Conservation (phyloP, 2,797 vertebrate genomes). For the Pangasius mekongensis region DNA sequence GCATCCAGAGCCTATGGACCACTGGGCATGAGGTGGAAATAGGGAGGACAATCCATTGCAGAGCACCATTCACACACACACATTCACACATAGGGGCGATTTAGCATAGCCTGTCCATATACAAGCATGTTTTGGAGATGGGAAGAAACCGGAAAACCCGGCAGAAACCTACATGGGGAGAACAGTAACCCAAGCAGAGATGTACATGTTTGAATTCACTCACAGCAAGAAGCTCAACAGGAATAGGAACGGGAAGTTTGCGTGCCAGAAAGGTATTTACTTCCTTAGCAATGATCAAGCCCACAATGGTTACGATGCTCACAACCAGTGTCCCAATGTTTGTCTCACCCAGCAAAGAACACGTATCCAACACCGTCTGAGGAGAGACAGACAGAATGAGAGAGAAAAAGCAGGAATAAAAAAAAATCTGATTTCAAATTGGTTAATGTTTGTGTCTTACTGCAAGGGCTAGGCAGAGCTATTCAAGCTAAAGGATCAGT, state of each 20-base stretch:
- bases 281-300: conserved; percentile 82
- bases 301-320: conserved; percentile 79
- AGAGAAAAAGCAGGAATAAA: not conserved
- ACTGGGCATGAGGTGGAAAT: not conserved
- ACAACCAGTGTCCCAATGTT: conserved; percentile 84
- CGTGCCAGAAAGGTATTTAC: conserved; percentile 78
- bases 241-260: conserved; percentile 85
- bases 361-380: conserved; percentile 85
- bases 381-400: conserved; percentile 19
- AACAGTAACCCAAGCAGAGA: not conserved
- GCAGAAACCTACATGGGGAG: not conserved
- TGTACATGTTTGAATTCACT: conserved; percentile 50
- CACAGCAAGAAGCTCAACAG: conserved; percentile 89
- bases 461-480: not conserved
- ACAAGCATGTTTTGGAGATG: not conserved
- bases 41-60: not conserved
- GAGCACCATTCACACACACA: not conserved
- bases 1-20: not conserved
- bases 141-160: not conserved
- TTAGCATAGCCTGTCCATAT: not conserved
- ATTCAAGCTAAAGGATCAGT: not conserved
- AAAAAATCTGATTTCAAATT: not conserved
- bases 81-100: not conserved
- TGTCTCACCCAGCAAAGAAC: conserved; percentile 77
- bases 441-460: not conserved